phyloP scores from a whole-genome alignment of 2,888 invertebrate species.

The Ectemnius cavifrons region DNA sequence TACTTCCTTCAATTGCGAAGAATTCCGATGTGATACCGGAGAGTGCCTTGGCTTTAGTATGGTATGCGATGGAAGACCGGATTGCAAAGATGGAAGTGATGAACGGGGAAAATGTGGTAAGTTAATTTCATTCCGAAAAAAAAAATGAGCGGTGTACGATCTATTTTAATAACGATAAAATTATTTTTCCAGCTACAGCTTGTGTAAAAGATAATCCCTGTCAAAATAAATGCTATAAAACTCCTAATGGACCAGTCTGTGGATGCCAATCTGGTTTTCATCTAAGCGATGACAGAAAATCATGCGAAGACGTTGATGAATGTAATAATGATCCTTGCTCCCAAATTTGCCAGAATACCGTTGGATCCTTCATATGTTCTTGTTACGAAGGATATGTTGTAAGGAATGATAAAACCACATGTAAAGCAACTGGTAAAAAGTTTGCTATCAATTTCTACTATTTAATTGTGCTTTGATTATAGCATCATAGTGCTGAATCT shows the following conservation, averaged over 20 bases:
- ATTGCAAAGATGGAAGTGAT: constrained; percentile 86
- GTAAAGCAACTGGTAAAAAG: constrained; percentile 82
- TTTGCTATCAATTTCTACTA: no score
- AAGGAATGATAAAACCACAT: constrained; percentile 83
- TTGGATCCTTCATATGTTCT: constrained; percentile 81
- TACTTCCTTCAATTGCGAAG: constrained; percentile 67
- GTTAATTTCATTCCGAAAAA: neutral
- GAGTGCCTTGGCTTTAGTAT: constrained; percentile 83
- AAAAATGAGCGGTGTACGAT: neutral
- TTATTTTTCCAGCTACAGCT: constrained; percentile 71
- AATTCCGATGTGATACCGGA: constrained; percentile 82
- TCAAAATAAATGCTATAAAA: constrained; percentile 81
- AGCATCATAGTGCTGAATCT: no score
- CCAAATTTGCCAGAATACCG: constrained; percentile 82
- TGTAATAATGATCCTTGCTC: constrained; percentile 83
- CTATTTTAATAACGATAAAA: neutral
- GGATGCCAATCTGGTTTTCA: constrained; percentile 82
- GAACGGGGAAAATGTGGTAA: constrained; percentile 83
- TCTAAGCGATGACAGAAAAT: constrained; percentile 79
- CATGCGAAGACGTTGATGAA: constrained; percentile 86
- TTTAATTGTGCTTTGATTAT: no score
- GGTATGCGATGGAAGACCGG: constrained; percentile 82
- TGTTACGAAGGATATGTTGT: constrained; percentile 82
- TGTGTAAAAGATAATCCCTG: constrained; percentile 79
- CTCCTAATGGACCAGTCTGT: constrained; percentile 85